Evolutionary conservation across 2,113 vertebrate genomes (phyloP), one percentile per base, ranked within the genome.

Genomic region (Gallinago jamesoni): DNA sequence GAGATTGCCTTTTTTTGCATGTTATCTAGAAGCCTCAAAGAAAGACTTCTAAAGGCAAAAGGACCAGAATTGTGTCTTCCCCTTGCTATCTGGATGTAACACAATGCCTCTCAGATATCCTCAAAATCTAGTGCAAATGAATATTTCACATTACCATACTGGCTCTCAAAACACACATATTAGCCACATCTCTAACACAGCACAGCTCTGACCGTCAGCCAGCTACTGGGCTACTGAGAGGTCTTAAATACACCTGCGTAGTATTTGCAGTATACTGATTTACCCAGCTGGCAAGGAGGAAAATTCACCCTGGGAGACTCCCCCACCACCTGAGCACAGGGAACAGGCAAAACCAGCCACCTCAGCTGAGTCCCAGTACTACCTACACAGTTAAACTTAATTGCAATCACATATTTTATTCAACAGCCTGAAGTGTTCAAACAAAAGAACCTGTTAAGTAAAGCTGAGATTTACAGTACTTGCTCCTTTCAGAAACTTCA

Each of bases 211-310:
- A 37, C 24, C 22, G 2, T 27, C 21, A 76, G 53, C 28, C 45
- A 86, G 20, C 10, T 41, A 39, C 50, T 8, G 14, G 45, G 21
- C 60, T 10, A 67, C 31, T 22, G 31, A 57, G 16, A 63, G 24
- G 45, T 41, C 55, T 62, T 47, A 87, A 45, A 62, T 4, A 37
- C 6, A 43, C 23, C 31, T 52, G 9, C 10, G 8, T 37, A 25
- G 9, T n/a, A 28, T 18, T 19, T 37, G n/a, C 33, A 81, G 60
- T 6, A 17, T 0, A 48, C 1, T 1, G 0, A 74, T 50, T 43
- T 7, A 67, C 7, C 7, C 47, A 33, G 62, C 6, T 8, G 7
- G 59, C 6, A 55, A 76, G 25, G 35, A 80, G 43, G 11, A 37
- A 64, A 53, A 13, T 15, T 39, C 23, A 70, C 10, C n/a, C 31